Base-by-base conservation (phyloP, 2,888 invertebrate genomes). In the Drosophila dives region DNA sequence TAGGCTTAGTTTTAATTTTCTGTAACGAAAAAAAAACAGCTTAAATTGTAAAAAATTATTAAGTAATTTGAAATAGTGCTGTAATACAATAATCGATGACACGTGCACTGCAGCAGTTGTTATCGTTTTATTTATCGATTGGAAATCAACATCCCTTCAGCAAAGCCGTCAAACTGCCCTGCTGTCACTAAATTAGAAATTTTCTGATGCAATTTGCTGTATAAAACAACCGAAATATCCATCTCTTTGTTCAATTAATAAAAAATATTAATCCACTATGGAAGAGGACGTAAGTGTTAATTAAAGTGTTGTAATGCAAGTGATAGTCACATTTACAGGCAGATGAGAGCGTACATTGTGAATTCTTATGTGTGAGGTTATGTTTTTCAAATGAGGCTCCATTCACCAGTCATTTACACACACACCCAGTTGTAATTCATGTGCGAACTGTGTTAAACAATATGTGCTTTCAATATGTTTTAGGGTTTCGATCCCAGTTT, bases 401-500 rank as follows among this genome's bases (percentile, higher is more conserved):
- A 62, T 60, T 61, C 56, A 64, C 20, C 36, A 64, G 32, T 10
- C 64, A 65, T 48, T 42, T 23, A 69, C 51, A 36, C 33, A 51
- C 15, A 34, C 45, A 48, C 42, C 42, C 36, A 48, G 23, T 45
- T 23, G 33, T 38, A 54, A 20, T 40, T 50, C 4, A 10, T 36
- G 55, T 42, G 38, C 26, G 12, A 40, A 20, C 23, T 3, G 8
- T n/a, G 0, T 38, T 42, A 49, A 53, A 33, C 10, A 32, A 23
- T 26, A 20, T 34, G n/a, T 33, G n/a, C 26, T 20, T 50, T 23
- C 29, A 4, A 36, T n/a, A 11, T 34, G 3, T 23, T 65, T 61
- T 80, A 94, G 97, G 95, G 97, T 90, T 98, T 98, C 93, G 98
- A 98, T 94, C 97, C 97, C 33, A 95, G 96, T 79, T 93, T 98